Conservation (phyloP, 2,888 invertebrate genomes). For the Apotomis turbidana region DNA sequence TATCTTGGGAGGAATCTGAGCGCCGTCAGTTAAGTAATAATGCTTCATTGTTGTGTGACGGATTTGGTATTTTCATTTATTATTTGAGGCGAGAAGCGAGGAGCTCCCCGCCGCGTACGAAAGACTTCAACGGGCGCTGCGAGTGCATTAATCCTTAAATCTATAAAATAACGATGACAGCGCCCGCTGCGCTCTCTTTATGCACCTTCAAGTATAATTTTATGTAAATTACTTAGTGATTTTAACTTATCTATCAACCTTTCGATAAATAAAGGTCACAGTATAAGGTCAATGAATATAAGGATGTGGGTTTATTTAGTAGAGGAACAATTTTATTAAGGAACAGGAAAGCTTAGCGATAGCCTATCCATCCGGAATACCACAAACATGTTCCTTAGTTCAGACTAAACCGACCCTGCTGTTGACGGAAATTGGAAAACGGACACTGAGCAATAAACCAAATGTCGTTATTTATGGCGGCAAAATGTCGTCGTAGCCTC, state of each 20-base stretch:
- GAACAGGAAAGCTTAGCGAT: not conserved
- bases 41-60: slow-evolving; percentile 63
- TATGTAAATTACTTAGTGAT: not conserved
- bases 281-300: no score
- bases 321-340: not conserved
- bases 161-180: slow-evolving; percentile 10
- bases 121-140: slow-evolving; percentile 63
- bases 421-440: no score
- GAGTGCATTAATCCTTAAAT: slow-evolving; percentile 18
- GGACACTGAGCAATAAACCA: no score
- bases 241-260: slow-evolving; percentile 2
- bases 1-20: slow-evolving; percentile 57
- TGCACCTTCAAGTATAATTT: slow-evolving; percentile 1
- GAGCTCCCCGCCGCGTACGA: slow-evolving; percentile 52
- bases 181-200: slow-evolving; percentile 4
- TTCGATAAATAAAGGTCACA: not conserved
- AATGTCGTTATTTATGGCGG: no score
- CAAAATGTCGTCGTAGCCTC: no score
- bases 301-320: not conserved
- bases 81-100: slow-evolving; percentile 39
- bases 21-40: slow-evolving; percentile 58
- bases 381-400: no score
- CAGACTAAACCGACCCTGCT: no score
- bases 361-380: not conserved
- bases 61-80: slow-evolving; percentile 63